phyloP scores from a whole-genome alignment of 2,888 invertebrate genomes.

The Oscheius sp. region DNA sequence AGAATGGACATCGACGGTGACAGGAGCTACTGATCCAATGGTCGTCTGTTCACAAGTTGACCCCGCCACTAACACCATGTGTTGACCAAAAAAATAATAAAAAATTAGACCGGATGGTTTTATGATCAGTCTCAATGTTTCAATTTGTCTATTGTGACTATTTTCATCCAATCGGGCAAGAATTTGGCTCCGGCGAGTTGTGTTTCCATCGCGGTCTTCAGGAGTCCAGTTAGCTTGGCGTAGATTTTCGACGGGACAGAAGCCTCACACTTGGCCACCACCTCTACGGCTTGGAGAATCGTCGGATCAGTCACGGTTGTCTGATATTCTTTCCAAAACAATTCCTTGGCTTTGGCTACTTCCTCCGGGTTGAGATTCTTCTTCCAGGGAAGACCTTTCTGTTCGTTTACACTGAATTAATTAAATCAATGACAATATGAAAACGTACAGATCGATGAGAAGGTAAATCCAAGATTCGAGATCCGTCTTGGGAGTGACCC shows the following conservation, averaged over 20 bases:
- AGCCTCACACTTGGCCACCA: not conserved
- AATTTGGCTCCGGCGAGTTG: constrained; percentile 14
- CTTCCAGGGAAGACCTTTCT: constrained; percentile 18
- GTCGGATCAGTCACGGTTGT: not conserved
- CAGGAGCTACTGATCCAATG: not conserved
- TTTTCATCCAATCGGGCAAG: constrained; percentile 16
- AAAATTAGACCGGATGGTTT: not conserved
- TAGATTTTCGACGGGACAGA: not conserved
- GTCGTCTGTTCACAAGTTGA: not conserved
- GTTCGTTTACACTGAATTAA: not conserved
- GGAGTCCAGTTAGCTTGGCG: not conserved
- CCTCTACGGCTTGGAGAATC: constrained; percentile 2
- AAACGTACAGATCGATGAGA: constrained; percentile 7
- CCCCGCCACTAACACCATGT: not conserved
- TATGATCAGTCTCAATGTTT: too few species aligned
- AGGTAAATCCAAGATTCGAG: constrained; percentile 39
- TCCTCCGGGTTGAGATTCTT: not conserved
- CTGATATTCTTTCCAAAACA: constrained; percentile 21
- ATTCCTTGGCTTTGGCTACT: constrained; percentile 1
- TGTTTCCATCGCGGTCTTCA: not conserved
- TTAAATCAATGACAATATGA: not conserved
- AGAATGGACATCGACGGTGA: not conserved
- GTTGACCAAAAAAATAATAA: not conserved
- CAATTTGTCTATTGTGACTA: not conserved
- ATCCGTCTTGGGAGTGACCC: constrained; percentile 27